Evolutionary conservation across 2,888 invertebrate genomes (phyloP).

Genomic region (Himalopsyche tibetana): DNA sequence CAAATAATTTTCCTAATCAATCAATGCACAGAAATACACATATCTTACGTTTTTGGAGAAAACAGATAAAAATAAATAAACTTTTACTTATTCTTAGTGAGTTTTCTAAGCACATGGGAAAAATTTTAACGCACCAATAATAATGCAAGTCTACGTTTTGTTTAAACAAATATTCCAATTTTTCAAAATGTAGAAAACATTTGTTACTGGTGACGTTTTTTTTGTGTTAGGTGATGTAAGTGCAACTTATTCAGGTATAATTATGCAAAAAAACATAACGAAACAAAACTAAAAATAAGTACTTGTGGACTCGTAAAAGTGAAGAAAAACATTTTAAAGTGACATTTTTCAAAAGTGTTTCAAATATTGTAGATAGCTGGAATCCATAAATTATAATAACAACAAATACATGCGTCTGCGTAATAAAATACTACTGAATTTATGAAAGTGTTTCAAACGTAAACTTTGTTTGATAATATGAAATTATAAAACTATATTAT

Average conservation of each 20-base stretch:
- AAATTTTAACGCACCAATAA: neutral
- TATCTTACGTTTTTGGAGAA: neutral
- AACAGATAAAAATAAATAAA: neutral
- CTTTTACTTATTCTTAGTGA: neutral
- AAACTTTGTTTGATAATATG: too few relatives aligned
- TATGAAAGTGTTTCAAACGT: too few relatives aligned
- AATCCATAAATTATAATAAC: conserved; percentile 1
- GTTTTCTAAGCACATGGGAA: neutral
- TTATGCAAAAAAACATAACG: neutral
- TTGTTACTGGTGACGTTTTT: neutral
- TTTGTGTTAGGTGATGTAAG: conserved; percentile 1
- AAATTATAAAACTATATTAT: too few relatives aligned
- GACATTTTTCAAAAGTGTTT: neutral
- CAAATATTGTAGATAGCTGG: neutral
- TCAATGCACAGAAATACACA: neutral
- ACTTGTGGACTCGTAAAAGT: conserved; percentile 37
- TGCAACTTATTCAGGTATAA: neutral
- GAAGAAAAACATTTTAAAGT: conserved; percentile 27
- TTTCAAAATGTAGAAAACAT: too few relatives aligned
- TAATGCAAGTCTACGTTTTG: neutral
- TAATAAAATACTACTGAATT: too few relatives aligned
- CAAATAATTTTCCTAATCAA: neutral
- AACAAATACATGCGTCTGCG: too few relatives aligned
- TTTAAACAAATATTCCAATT: too few relatives aligned
- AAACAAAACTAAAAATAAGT: neutral